Base-by-base conservation (phyloP, 2,888 invertebrate species). In the Sarcophaga subvicina region DNA sequence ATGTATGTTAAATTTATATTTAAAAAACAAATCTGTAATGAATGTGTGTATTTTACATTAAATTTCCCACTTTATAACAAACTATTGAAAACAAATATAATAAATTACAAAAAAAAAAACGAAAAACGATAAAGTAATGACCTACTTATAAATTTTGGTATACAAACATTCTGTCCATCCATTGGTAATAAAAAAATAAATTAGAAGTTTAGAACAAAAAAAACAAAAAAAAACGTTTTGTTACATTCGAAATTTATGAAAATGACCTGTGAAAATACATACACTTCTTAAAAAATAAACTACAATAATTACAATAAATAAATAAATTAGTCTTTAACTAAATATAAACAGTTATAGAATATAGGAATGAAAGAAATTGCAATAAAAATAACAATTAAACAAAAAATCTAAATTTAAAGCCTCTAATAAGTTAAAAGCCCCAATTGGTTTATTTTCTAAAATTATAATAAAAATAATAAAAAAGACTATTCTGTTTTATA, bases 1-100 rank as follows among this genome's bases (percentile, higher is more conserved):
- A 78, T 72, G 71, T 77, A 82, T 77, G 71, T 83, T 77, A 66
- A 70, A 37, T 37, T 69, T 75, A 77, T 77, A 82, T 66, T 81
- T n/a, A 0, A 75, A 76, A 22, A 73, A 59, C 59, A 0, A 75
- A 76, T 27, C 27, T 12, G 37, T 76, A 70, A 25, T 20, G n/a
- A 45, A 45, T 37, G 49, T 62, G 45, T 27, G 14, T 69, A 81
- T 80, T 73, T 67, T 73, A 59, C 17, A 17, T 37, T 37, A 37
- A 59, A 80, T 14, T 73, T 75, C 20, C 54, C 17, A 14, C 54
- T 54, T 54, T 17, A 5, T 54, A 54, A 54, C 1, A 3, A 63
- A 25, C 14, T n/a, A 14, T 8, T 62, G 69, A 63, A 20, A 62
- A 22, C 1, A 45, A 62, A 63, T 22, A 66, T 12, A 75, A 73